phyloP scores from a whole-genome alignment of 2,113 vertebrate genomes.

The Opisthocomus hoazin region DNA sequence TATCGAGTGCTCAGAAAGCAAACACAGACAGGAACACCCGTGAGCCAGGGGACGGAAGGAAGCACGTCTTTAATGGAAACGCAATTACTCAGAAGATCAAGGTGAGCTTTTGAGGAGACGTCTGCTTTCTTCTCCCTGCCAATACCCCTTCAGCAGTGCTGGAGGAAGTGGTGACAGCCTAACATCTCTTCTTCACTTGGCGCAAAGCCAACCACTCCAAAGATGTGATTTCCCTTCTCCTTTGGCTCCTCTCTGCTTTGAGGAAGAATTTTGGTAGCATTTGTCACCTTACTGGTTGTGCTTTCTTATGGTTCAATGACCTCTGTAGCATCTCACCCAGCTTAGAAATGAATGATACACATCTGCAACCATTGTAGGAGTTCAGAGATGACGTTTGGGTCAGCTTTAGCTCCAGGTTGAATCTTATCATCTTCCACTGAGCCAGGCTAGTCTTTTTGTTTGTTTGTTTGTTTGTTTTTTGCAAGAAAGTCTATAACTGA shows the following conservation, averaged over 20 bases:
- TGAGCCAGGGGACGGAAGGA: rapidly evolving
- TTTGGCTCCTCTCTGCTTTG: not conserved
- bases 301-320: not conserved
- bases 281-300: not conserved
- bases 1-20: not conserved
- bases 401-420: not conserved
- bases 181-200: not conserved
- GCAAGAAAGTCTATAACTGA: not conserved
- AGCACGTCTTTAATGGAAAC: not conserved
- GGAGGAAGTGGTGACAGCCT: not conserved
- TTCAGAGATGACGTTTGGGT: not conserved
- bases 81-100: not conserved
- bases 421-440: not conserved
- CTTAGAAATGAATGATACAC: not conserved
- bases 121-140: not conserved
- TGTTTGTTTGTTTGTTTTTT: not conserved
- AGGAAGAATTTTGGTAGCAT: not conserved
- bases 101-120: not conserved
- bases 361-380: not conserved
- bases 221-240: not conserved
- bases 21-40: not conserved
- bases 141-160: not conserved
- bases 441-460: not conserved
- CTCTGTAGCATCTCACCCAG: not conserved
- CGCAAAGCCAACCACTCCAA: not conserved